Evolutionary conservation across 2,797 vertebrate species (phyloP).

Genomic region (Lycodopsis pacificus): DNA sequence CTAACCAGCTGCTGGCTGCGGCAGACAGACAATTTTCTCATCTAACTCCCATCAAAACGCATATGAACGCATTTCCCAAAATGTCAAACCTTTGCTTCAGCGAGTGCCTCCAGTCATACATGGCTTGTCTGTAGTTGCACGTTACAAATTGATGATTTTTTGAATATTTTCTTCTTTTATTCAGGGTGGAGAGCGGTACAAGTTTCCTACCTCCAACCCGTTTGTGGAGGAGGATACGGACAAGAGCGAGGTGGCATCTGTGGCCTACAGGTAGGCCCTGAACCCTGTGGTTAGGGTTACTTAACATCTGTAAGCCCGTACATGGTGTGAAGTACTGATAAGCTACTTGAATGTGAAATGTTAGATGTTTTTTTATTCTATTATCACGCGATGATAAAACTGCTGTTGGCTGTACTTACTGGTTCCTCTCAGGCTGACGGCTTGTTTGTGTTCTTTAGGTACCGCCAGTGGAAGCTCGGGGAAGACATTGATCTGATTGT

Average conservation of each 20-base stretch:
- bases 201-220: conserved; percentile 94
- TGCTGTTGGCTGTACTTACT: background rate
- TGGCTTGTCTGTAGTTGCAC: background rate
- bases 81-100: too few relatives aligned
- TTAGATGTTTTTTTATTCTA: background rate
- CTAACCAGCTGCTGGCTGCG: background rate
- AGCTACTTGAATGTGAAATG: background rate
- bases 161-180: background rate
- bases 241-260: conserved; percentile 97
- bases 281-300: background rate
- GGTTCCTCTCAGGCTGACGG: background rate
- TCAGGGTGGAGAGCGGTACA: conserved; percentile 93
- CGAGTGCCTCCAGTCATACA: background rate
- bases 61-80: too few relatives aligned
- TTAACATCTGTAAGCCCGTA: background rate
- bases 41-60: background rate
- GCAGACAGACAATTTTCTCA: background rate
- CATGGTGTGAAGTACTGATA: background rate
- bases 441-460: conserved; percentile 77
- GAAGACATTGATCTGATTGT: conserved; percentile 98
- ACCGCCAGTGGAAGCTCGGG: conserved; percentile 98
- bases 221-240: conserved; percentile 98
- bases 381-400: background rate
- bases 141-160: background rate
- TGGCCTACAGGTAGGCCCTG: conserved; percentile 91